These are phyloP conservation scores for Perca flavescens DNA, from an alignment of 2,113 vertebrate genomes.

Conservation along the genomic window DNA sequence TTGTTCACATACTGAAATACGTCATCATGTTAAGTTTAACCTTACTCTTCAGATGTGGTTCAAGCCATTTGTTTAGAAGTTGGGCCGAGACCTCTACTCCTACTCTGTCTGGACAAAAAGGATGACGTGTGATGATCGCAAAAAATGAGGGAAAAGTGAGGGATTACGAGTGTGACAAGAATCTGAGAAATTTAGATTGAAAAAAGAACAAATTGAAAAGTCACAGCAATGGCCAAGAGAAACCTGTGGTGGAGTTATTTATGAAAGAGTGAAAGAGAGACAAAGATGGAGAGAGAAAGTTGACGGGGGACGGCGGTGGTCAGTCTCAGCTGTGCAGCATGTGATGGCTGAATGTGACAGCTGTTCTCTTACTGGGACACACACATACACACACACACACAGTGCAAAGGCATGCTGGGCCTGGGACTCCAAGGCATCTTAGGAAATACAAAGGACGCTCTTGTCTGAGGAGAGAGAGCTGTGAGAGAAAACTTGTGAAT, in stretches of 20 bases:
- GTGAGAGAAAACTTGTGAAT: constrained; percentile 49
- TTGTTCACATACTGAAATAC: neutral
- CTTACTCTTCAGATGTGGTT: neutral
- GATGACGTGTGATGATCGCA: constrained; percentile 46
- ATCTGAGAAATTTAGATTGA: neutral
- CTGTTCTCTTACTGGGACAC: constrained; percentile 80
- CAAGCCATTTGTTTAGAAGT: neutral
- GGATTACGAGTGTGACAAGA: constrained; percentile 12
- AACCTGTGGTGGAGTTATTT: neutral
- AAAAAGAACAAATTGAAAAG: neutral
- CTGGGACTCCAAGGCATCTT: constrained; percentile 76
- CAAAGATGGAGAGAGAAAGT: constrained; percentile 26
- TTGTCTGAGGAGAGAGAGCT: constrained; percentile 72
- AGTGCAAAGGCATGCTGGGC: constrained; percentile 64
- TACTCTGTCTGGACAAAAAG: constrained; percentile 59
- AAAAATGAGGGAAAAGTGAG: constrained; percentile 5
- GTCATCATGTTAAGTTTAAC: neutral
- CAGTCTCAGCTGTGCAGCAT: constrained; percentile 77
- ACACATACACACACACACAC: constrained; percentile 53
- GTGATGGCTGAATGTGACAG: constrained; percentile 84
- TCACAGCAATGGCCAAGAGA: neutral
- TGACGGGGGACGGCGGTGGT: constrained; percentile 31
- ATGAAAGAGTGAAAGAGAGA: neutral
- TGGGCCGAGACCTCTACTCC: constrained; percentile 39
- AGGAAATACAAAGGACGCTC: constrained; percentile 78